phyloP scores from a whole-genome alignment of 2,888 invertebrate species.

The Dryobota labecula region DNA sequence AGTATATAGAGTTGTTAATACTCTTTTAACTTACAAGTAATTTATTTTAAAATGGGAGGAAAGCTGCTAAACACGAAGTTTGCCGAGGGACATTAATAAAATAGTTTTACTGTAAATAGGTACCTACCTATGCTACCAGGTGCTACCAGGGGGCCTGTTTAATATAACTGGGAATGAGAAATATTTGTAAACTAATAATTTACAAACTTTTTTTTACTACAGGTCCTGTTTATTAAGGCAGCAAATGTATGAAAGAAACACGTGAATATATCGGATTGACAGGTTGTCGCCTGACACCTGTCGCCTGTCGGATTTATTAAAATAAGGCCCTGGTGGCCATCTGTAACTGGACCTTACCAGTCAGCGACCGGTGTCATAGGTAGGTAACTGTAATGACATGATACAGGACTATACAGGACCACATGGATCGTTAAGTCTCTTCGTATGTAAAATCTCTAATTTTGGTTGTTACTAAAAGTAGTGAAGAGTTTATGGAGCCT shows the following conservation, averaged over 20 bases:
- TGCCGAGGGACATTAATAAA: no score
- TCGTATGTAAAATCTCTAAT: not conserved
- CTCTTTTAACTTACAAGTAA: no score
- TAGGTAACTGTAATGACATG: not conserved
- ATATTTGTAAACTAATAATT: no score
- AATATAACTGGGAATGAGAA: not conserved
- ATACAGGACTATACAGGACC: no score
- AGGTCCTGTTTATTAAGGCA: not conserved
- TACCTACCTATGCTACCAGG: no score
- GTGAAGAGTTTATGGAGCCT: not conserved
- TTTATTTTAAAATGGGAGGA: no score
- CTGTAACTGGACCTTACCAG: not conserved
- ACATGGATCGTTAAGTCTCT: not conserved
- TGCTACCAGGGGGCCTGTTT: no score
- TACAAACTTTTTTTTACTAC: no score
- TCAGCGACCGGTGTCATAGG: not conserved
- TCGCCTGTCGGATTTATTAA: not conserved
- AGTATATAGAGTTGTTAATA: no score
- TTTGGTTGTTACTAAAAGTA: not conserved
- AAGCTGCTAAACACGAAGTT: no score
- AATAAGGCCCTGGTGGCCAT: not conserved
- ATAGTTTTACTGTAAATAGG: no score
- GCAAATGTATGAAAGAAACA: not conserved
- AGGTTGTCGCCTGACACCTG: no score
- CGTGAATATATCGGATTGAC: not conserved